phyloP scores from a whole-genome alignment of 2,797 vertebrate species.

The Muscicapa striata region DNA sequence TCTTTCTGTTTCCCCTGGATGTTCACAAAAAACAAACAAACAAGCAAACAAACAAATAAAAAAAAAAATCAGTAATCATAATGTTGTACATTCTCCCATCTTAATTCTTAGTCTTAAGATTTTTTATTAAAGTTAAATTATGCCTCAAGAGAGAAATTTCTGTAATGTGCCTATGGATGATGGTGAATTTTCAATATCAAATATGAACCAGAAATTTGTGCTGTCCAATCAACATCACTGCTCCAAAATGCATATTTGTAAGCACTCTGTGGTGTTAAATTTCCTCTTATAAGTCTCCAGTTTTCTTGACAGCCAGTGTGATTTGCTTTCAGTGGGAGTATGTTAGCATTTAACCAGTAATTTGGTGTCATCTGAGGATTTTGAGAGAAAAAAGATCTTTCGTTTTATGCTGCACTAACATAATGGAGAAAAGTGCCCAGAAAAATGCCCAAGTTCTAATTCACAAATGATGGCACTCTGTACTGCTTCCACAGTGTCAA shows the following conservation, averaged over 20 bases:
- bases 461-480: neutral
- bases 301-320: neutral
- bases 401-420: neutral
- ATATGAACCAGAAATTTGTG: neutral
- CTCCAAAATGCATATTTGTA: neutral
- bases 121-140: neutral
- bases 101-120: neutral
- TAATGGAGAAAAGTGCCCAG: neutral
- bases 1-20: neutral
- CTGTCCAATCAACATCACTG: neutral
- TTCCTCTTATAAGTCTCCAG: neutral
- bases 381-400: neutral
- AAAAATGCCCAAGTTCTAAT: neutral
- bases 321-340: neutral
- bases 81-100: neutral
- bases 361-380: neutral
- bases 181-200: neutral
- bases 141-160: neutral
- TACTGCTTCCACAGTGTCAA: neutral
- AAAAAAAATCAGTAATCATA: neutral
- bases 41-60: too few species aligned
- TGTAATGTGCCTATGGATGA: neutral
- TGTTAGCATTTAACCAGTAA: neutral
- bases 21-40: neutral
- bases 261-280: neutral